These are phyloP conservation scores for Drosophila imparisetae DNA, from an alignment of 2,888 invertebrate species.

Conservation along the genomic window DNA sequence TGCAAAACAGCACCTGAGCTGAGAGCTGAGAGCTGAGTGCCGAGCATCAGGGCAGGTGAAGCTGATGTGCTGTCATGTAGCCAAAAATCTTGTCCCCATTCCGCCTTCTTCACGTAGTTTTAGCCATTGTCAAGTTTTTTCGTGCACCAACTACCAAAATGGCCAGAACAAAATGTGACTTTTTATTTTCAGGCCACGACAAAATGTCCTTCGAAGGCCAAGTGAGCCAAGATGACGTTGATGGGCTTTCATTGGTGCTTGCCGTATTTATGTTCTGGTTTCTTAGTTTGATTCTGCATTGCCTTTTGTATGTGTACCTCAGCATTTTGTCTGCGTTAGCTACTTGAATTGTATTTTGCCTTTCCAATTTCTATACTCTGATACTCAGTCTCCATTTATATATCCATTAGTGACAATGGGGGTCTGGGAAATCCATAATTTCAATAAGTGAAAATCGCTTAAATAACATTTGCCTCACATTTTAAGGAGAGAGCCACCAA, in stretches of 20 bases:
- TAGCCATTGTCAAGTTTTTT: conserved; percentile 55
- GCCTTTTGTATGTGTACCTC: conserved; percentile 17
- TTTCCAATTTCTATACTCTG: conserved; percentile 2
- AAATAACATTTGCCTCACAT: neutral
- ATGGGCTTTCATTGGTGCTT: conserved; percentile 68
- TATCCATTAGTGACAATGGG: neutral
- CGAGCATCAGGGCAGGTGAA: conserved; percentile 10
- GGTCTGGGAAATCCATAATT: neutral
- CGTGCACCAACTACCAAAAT: conserved; percentile 53
- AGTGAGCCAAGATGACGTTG: conserved; percentile 63
- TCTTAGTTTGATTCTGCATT: conserved; percentile 32
- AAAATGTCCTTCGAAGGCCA: conserved; percentile 29
- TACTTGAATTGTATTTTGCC: conserved; percentile 53
- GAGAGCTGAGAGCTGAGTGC: conserved; percentile 13
- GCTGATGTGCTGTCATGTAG: conserved; percentile 36
- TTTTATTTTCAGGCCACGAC: conserved; percentile 43
- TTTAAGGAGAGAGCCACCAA: neutral
- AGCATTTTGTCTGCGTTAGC: conserved; percentile 19
- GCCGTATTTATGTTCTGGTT: conserved; percentile 52
- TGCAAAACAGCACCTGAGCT: conserved; percentile 38
- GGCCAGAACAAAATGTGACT: conserved; percentile 42
- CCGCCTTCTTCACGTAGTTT: conserved; percentile 28
- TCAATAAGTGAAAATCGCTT: neutral
- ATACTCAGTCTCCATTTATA: neutral
- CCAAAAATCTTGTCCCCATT: conserved; percentile 12